These are phyloP conservation scores for Myiopsitta monachus DNA, from an alignment of 2,113 vertebrate species.

Conservation along the genomic window DNA sequence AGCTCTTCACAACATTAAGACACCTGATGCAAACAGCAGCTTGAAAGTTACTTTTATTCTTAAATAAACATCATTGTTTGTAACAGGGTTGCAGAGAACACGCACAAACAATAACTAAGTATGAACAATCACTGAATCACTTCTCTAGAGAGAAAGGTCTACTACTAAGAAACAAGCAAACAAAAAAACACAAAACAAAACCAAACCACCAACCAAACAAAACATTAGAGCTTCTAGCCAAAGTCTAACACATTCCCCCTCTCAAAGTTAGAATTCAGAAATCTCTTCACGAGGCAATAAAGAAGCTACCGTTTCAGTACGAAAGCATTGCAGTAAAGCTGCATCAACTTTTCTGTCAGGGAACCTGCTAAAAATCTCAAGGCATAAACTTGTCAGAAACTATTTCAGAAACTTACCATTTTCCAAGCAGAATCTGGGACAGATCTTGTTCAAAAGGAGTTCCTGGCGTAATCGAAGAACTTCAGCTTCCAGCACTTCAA, in stretches of 20 bases:
- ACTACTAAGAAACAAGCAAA: background rate
- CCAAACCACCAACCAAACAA: background rate
- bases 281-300: background rate
- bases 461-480: conserved; percentile 83
- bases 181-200: background rate
- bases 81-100: background rate
- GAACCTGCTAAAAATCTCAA: background rate
- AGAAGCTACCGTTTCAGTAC: background rate
- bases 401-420: conserved; percentile 61
- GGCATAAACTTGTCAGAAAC: background rate
- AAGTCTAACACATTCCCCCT: background rate
- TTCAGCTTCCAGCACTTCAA: conserved; percentile 79
- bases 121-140: background rate
- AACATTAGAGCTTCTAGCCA: background rate
- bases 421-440: conserved; percentile 14
- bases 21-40: background rate
- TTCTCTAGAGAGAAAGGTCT: background rate
- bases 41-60: background rate
- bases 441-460: conserved; percentile 72
- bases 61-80: background rate
- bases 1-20: background rate
- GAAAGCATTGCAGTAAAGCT: background rate
- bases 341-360: background rate
- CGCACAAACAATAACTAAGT: background rate
- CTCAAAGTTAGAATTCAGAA: background rate